phyloP scores from a whole-genome alignment of 2,113 vertebrate species.

The Crotalus viridis region DNA sequence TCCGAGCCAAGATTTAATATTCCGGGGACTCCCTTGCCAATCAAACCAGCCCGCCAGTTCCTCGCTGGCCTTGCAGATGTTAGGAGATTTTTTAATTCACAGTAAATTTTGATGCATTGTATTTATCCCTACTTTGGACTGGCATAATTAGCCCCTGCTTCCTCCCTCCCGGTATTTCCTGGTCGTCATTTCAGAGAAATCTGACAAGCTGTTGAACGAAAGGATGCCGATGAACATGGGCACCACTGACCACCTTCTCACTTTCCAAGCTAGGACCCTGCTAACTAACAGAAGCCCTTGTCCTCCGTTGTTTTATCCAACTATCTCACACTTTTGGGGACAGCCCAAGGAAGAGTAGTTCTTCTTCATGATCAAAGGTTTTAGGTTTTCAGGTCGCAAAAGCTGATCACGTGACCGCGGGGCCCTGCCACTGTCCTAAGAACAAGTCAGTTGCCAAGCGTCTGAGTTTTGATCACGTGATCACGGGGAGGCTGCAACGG shows the following conservation, averaged over 20 bases:
- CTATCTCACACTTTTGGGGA: rapidly evolving
- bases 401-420: too few species aligned
- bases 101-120: slow-evolving; percentile 44
- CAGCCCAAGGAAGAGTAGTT: rapidly evolving
- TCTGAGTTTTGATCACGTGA: too few species aligned
- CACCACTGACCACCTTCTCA: rapidly evolving
- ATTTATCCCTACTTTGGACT: slow-evolving; percentile 24
- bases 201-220: background rate
- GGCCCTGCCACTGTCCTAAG: too few species aligned
- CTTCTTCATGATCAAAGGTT: too few species aligned
- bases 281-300: background rate
- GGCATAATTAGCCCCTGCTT: background rate
- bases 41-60: background rate
- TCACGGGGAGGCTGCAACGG: too few species aligned
- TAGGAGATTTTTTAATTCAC: background rate
- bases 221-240: rapidly evolving
- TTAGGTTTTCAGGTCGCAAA: too few species aligned
- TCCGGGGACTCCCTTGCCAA: rapidly evolving
- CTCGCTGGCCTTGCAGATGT: slow-evolving; percentile 18
- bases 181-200: background rate
- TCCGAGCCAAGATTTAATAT: background rate
- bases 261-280: background rate
- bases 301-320: rapidly evolving
- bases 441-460: too few species aligned
- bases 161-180: rapidly evolving